Conservation (phyloP, 2,797 vertebrate genomes). For the Enteromius paludinosus region DNA sequence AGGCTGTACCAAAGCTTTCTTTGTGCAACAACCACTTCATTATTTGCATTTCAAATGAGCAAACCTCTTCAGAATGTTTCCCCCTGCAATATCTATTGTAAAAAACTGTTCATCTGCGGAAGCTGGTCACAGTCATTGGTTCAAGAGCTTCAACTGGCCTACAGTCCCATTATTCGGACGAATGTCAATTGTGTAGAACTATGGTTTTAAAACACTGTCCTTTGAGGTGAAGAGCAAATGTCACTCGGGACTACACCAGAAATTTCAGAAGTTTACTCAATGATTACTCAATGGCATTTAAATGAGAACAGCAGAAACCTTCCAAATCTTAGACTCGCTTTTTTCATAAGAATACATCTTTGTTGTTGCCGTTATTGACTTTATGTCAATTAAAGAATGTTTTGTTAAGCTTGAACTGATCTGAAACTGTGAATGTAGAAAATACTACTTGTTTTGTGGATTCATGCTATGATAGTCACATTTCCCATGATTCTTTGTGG, state of each 20-base stretch:
- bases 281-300: background rate
- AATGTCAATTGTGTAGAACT: background rate
- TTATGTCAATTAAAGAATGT: background rate
- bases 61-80: slow-evolving; percentile 13
- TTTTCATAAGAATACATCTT: background rate
- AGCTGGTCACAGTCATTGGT: background rate
- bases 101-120: background rate
- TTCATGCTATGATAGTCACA: background rate
- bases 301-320: background rate
- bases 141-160: background rate
- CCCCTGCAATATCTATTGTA: background rate
- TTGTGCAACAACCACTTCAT: slow-evolving; percentile 6
- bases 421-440: background rate
- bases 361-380: background rate
- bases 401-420: background rate
- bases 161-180: background rate
- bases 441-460: background rate
- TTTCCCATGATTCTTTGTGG: background rate
- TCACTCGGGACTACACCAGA: background rate
- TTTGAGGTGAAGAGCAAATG: background rate
- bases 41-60: background rate
- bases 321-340: background rate
- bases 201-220: background rate
- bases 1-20: background rate
- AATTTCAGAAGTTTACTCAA: background rate